Evolutionary conservation across 2,113 vertebrate species (phyloP).

Genomic region (Rousettus leschenaultii): DNA sequence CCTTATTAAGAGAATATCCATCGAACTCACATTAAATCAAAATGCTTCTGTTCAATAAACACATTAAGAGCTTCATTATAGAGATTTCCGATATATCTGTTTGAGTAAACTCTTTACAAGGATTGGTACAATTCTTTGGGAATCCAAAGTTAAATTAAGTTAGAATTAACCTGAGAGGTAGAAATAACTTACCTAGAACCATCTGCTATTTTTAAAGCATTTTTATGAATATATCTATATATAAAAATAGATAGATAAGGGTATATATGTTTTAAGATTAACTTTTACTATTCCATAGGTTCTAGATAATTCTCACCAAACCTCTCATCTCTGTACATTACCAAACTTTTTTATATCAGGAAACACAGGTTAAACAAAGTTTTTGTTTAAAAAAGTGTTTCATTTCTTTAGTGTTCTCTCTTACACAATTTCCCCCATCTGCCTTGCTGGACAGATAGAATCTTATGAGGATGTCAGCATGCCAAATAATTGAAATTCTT

Average conservation of each 20-base stretch:
- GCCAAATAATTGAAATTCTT: slow-evolving; percentile 77
- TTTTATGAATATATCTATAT: neutral
- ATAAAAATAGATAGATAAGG: neutral
- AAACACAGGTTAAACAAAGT: slow-evolving; percentile 3
- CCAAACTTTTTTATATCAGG: neutral
- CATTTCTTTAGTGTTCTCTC: slow-evolving; percentile 7
- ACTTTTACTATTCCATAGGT: neutral
- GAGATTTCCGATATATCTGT: neutral
- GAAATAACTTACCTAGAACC: neutral
- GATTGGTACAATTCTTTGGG: neutral
- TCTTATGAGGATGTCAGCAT: slow-evolving; percentile 55
- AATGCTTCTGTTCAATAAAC: neutral
- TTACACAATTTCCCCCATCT: slow-evolving; percentile 36
- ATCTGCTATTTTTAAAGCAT: neutral
- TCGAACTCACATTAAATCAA: neutral
- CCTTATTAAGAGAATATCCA: neutral
- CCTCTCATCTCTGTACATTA: neutral
- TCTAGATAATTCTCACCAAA: neutral
- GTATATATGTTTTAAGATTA: neutral
- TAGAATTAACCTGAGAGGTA: neutral
- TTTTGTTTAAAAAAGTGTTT: slow-evolving; percentile 32
- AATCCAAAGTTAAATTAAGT: neutral
- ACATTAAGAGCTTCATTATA: neutral
- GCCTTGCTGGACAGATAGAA: slow-evolving; percentile 54
- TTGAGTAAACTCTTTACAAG: neutral